phyloP scores from a whole-genome alignment of 2,113 vertebrate genomes.

The Ochotona princeps region DNA sequence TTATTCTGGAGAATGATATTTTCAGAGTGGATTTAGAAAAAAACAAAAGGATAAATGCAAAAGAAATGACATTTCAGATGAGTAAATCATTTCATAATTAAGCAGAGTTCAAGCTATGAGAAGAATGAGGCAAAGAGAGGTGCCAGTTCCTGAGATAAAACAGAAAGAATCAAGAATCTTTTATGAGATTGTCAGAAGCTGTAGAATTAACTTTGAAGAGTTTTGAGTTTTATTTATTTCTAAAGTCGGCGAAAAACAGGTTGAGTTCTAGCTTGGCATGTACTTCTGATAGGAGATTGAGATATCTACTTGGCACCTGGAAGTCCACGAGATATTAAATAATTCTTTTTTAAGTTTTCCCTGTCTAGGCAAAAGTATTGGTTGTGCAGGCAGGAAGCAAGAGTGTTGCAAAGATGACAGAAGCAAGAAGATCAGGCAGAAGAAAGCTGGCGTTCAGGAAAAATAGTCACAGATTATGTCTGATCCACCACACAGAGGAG shows the following conservation, averaged over 20 bases:
- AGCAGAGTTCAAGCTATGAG: neutral
- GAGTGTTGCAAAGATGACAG: neutral
- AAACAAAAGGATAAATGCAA: neutral
- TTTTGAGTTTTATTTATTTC: constrained; percentile 5
- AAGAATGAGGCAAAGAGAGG: neutral
- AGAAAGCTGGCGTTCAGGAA: constrained; percentile 54
- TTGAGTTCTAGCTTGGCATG: neutral
- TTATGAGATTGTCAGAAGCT: neutral
- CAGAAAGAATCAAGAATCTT: neutral
- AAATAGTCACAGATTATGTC: constrained; percentile 35
- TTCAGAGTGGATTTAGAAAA: constrained; percentile 31
- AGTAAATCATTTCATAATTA: neutral
- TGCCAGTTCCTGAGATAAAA: neutral
- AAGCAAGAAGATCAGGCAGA: neutral
- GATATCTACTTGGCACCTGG: neutral
- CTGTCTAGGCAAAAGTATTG: constrained; percentile 21
- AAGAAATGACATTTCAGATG: neutral
- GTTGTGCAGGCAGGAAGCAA: constrained; percentile 7
- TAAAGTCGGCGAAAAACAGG: neutral
- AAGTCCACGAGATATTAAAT: neutral
- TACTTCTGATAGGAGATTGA: neutral
- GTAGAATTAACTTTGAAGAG: neutral
- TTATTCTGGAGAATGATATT: neutral
- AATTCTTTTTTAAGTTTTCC: neutral
- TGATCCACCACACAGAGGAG: constrained; percentile 58